These are phyloP conservation scores for Cydia amplana DNA, from an alignment of 1,140 invertebrate species.

Conservation along the genomic window DNA sequence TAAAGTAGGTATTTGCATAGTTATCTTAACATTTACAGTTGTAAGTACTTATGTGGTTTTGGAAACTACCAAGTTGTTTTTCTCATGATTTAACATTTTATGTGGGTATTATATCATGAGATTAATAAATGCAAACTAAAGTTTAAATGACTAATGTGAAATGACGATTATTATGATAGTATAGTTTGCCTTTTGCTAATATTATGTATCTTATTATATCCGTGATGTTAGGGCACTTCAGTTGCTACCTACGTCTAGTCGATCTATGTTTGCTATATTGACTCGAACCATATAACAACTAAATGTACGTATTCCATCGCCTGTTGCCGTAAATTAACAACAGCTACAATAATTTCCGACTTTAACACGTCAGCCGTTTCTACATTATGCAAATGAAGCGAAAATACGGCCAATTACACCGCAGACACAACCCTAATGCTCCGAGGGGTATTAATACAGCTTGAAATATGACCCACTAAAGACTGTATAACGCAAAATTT, in stretches of 20 bases:
- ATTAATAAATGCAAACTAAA: not conserved
- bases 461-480: conserved; percentile 73
- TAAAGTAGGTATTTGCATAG: conserved; percentile 9
- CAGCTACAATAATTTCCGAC: not conserved
- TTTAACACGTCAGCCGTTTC: not conserved
- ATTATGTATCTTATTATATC: too few species aligned
- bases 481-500: conserved; percentile 74
- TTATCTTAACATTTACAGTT: conserved; percentile 4
- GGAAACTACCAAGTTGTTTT: conserved; percentile 15
- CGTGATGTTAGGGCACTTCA: too few species aligned
- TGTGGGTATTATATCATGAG: not conserved
- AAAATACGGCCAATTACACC: not conserved
- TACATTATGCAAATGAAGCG: conserved; percentile 14
- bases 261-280: not conserved
- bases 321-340: not conserved
- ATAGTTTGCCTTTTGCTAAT: too few species aligned
- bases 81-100: not conserved
- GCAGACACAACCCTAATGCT: conserved; percentile 48
- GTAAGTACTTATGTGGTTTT: not conserved
- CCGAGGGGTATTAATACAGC: conserved; percentile 59
- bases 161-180: too few species aligned
- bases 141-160: too few species aligned
- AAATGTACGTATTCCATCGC: not conserved
- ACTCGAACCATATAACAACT: not conserved
- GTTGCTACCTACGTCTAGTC: not conserved